A percentile compares a stretch with the other conserved stretches of the same genome.
Evolutionary conservation across 2,797 vertebrate species (phyloP).

Genomic region (Falco cherrug): DNA sequence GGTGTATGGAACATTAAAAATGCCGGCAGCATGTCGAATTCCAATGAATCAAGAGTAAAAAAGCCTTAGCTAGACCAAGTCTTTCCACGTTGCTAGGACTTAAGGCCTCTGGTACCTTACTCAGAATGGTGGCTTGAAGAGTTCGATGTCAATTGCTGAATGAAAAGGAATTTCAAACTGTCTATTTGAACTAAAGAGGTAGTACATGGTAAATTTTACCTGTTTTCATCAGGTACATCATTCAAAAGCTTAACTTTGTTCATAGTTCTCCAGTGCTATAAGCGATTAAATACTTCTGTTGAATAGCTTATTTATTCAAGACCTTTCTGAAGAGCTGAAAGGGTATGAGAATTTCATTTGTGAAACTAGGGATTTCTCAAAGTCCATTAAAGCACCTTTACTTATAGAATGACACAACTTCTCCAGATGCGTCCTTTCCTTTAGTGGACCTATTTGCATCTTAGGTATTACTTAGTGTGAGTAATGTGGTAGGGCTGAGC

Average conservation of each 20-base stretch:
- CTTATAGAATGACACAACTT: background rate
- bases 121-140: background rate
- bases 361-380: background rate
- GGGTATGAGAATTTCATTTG: slow-evolving; percentile 3
- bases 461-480: slow-evolving; percentile 61
- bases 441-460: slow-evolving; percentile 65
- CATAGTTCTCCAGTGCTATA: background rate
- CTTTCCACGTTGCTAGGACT: background rate
- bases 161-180: background rate
- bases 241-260: background rate
- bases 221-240: background rate
- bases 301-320: slow-evolving; percentile 24
- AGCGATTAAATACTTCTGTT: background rate
- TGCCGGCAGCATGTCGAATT: background rate
- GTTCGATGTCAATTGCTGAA: rapidly evolving
- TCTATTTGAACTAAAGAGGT: background rate
- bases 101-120: background rate
- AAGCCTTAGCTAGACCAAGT: background rate
- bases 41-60: background rate
- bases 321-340: slow-evolving; percentile 20
- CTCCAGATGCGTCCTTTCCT: slow-evolving; percentile 59
- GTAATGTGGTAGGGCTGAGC: slow-evolving; percentile 58
- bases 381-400: slow-evolving; percentile 48
- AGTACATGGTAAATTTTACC: background rate
- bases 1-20: background rate